Conservation (phyloP, 1,140 invertebrate species). For the Drosophila nebulosa region DNA sequence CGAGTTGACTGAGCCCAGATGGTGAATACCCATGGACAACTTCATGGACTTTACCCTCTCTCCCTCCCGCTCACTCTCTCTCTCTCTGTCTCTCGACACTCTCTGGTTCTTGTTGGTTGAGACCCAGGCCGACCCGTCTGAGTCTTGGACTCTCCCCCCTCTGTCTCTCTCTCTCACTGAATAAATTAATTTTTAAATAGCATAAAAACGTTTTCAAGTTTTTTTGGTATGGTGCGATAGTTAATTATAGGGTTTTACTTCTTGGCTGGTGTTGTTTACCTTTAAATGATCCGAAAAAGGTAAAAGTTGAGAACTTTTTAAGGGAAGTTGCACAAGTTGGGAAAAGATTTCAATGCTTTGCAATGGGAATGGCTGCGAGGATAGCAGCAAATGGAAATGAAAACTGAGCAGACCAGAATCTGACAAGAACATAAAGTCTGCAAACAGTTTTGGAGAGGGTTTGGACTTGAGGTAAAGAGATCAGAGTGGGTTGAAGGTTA, state of each 20-base stretch:
- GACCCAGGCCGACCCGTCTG: slow-evolving; percentile 2
- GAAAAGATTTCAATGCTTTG: background rate
- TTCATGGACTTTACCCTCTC: background rate
- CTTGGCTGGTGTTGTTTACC: slow-evolving; percentile 19
- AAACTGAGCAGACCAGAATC: background rate
- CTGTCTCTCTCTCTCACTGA: slow-evolving; percentile 47
- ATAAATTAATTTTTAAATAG: slow-evolving; percentile 73
- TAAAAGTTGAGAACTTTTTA: background rate
- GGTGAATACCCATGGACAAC: slow-evolving; percentile 9
- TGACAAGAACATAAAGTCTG: background rate
- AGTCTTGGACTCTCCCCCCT: slow-evolving; percentile 28
- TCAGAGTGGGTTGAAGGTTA: background rate
- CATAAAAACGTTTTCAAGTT: slow-evolving; percentile 25
- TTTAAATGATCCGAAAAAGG: slow-evolving; percentile 12
- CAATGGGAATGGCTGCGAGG: background rate
- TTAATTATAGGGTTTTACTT: slow-evolving; percentile 60
- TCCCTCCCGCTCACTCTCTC: background rate
- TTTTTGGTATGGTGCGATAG: slow-evolving; percentile 29
- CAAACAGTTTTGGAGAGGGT: background rate
- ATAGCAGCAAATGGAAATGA: background rate
- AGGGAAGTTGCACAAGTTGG: slow-evolving; percentile 5
- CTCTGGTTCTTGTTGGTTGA: background rate
- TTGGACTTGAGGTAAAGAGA: background rate
- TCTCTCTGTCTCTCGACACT: background rate
- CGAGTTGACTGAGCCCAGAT: slow-evolving; percentile 47